phyloP scores from a whole-genome alignment of 1,140 invertebrate genomes.

The Drosophila pandora region DNA sequence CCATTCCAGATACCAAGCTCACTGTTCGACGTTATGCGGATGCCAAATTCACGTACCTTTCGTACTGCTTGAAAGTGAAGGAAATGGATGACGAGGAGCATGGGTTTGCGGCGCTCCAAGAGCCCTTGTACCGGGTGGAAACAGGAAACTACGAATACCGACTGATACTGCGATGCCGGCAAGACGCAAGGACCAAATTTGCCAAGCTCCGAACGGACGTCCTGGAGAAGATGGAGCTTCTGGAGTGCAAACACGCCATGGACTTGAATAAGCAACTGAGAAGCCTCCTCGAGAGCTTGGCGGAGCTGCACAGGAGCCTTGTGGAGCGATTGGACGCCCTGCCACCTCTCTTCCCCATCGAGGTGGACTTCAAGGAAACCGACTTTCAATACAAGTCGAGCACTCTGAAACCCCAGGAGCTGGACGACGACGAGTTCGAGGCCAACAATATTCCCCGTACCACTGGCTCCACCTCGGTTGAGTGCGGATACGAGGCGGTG shows the following conservation, averaged over 20 bases:
- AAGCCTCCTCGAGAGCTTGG: slow-evolving; percentile 91
- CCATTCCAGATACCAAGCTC: slow-evolving; percentile 98
- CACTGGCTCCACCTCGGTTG: slow-evolving; percentile 37
- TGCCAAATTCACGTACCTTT: slow-evolving; percentile 99
- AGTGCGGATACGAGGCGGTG: slow-evolving; percentile 70
- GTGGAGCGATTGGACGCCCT: slow-evolving; percentile 88
- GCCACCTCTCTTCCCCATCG: slow-evolving; percentile 95
- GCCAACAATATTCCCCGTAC: slow-evolving; percentile 35
- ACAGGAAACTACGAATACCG: slow-evolving; percentile 99
- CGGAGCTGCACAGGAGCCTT: slow-evolving; percentile 89
- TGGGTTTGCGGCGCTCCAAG: slow-evolving; percentile 96
- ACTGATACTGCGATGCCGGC: slow-evolving; percentile 96
- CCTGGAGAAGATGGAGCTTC: slow-evolving; percentile 96
- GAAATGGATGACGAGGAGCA: slow-evolving; percentile 99
- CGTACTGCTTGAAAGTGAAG: slow-evolving; percentile 98
- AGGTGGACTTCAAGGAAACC: slow-evolving; percentile 96
- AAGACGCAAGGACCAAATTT: slow-evolving; percentile 95
- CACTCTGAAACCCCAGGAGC: slow-evolving; percentile 84
- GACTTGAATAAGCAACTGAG: slow-evolving; percentile 94
- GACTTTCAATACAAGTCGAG: slow-evolving; percentile 94
- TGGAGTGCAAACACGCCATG: slow-evolving; percentile 99
- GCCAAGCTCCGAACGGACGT: slow-evolving; percentile 97
- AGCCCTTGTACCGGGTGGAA: slow-evolving; percentile 98
- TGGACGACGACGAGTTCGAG: slow-evolving; percentile 84
- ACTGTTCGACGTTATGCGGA: slow-evolving; percentile 99